These are phyloP conservation scores for Illadopsis cleaveri DNA, from an alignment of 2,113 vertebrate species.

Conservation along the genomic window DNA sequence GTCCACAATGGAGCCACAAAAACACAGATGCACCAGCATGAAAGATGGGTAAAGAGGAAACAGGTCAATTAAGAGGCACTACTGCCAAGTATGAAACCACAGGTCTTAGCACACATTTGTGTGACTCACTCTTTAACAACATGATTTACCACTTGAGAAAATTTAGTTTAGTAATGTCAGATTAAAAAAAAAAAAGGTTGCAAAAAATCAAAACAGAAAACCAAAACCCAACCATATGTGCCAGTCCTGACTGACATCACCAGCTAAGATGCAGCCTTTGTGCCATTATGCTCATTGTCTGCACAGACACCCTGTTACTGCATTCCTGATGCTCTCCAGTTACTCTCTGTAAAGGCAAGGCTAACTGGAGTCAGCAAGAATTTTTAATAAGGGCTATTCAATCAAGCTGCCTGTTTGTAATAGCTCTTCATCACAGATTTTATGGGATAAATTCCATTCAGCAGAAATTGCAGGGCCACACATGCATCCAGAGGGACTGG, in stretches of 20 bases:
- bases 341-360: not conserved
- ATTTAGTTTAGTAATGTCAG: not conserved
- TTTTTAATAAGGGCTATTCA: not conserved
- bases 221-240: not conserved
- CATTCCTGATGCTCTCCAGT: not conserved
- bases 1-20: not conserved
- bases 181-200: not conserved
- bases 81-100: not conserved
- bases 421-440: not conserved
- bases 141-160: not conserved
- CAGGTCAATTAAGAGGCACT: not conserved
- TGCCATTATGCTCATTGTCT: not conserved
- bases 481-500: not conserved
- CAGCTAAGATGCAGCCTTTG: not conserved
- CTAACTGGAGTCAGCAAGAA: not conserved
- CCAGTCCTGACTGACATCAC: not conserved
- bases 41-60: not conserved
- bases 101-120: not conserved
- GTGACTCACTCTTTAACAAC: not conserved
- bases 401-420: not conserved
- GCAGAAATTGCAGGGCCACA: not conserved
- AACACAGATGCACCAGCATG: not conserved
- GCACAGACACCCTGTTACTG: not conserved
- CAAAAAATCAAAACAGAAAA: not conserved
- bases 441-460: constrained; percentile 3